phyloP scores from a whole-genome alignment of 2,888 invertebrate species.

The Smittia aterrima region DNA sequence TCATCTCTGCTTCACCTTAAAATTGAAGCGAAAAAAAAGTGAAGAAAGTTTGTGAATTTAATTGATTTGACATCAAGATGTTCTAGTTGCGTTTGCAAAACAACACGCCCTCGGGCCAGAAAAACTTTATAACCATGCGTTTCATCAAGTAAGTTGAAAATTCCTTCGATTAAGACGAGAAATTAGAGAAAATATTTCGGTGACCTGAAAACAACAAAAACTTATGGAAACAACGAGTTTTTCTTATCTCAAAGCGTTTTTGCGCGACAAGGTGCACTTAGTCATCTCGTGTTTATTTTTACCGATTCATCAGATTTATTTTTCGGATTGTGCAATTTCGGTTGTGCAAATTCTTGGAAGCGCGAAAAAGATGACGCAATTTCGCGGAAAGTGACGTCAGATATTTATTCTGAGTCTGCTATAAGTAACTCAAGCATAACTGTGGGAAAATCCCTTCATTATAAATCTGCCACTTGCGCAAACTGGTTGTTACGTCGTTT shows the following conservation, averaged over 20 bases:
- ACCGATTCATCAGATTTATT: not conserved
- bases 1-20: too few species aligned
- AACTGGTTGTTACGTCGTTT: too few species aligned
- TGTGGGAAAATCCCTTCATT: too few species aligned
- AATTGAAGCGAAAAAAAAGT: constrained; percentile 35
- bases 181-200: not conserved
- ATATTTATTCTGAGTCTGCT: too few species aligned
- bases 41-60: constrained; percentile 15
- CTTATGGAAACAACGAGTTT: not conserved
- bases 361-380: constrained; percentile 19
- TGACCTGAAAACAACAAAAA: not conserved
- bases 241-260: not conserved
- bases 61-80: constrained; percentile 5
- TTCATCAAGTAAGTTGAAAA: constrained; percentile 28
- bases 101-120: constrained; percentile 31
- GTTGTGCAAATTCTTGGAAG: not conserved
- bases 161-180: not conserved
- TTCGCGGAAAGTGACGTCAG: not conserved
- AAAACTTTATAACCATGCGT: constrained; percentile 11
- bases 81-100: constrained; percentile 23
- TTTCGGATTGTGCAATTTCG: not conserved
- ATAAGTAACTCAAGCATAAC: too few species aligned
- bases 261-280: not conserved
- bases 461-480: too few species aligned
- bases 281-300: not conserved